A percentile compares a stretch with the other conserved stretches of the same genome.
These are phyloP conservation scores for Gyps fulvus DNA, from an alignment of 2,113 vertebrate genomes.

Conservation along the genomic window DNA sequence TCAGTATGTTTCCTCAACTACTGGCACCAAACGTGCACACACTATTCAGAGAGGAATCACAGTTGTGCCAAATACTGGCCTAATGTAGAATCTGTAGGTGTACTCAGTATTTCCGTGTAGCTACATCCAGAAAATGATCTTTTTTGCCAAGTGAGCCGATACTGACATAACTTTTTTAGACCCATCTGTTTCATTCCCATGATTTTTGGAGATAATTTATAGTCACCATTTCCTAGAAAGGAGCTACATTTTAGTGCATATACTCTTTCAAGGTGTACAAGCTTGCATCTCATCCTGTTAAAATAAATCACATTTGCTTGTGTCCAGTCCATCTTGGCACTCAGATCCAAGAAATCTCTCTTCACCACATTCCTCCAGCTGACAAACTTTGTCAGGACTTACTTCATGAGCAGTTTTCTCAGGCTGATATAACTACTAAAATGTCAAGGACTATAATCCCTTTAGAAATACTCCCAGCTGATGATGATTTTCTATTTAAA, in stretches of 20 bases:
- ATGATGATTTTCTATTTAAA: background rate
- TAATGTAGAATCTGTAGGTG: background rate
- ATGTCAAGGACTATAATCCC: background rate
- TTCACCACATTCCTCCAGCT: background rate
- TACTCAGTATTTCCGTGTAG: background rate
- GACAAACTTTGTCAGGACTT: background rate
- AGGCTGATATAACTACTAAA: background rate
- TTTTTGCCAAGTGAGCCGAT: background rate
- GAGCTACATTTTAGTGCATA: background rate
- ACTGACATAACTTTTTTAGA: background rate
- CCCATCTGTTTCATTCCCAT: background rate
- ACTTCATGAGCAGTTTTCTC: background rate
- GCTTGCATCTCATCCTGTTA: background rate
- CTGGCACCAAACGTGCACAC: background rate
- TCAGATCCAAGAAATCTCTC: background rate
- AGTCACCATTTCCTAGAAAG: background rate
- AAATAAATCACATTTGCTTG: background rate
- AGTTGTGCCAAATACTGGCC: background rate
- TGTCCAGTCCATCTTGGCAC: background rate
- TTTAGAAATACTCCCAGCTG: background rate
- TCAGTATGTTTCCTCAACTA: background rate
- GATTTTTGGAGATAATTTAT: background rate
- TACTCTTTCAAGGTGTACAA: background rate
- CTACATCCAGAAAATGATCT: background rate
- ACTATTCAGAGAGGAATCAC: background rate